Percentiles rank a stretch among this genome's conserved stretches.
Conservation (phyloP, 2,888 invertebrate species). For the Ypsolopha scabrella region DNA sequence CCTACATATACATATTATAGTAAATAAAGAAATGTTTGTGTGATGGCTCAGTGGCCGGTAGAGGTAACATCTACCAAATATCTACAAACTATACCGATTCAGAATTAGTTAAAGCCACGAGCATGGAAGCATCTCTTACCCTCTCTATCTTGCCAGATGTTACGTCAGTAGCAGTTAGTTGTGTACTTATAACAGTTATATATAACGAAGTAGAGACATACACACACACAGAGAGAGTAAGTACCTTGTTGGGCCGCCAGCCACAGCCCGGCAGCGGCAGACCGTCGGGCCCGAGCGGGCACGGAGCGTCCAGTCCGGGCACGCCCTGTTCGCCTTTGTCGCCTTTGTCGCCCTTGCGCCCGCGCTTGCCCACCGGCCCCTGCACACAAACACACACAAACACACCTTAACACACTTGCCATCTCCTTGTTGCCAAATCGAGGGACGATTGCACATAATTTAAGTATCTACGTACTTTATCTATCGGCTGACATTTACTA, state of each 20-base stretch:
- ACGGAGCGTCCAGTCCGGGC: conserved; percentile 98
- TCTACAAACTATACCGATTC: no score
- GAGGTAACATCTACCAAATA: no score
- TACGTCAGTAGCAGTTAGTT: not conserved
- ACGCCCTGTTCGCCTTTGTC: conserved; percentile 97
- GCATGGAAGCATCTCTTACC: not conserved
- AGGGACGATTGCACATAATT: no score
- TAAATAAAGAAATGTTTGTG: no score
- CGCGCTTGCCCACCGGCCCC: conserved; percentile 91
- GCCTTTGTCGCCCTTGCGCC: conserved; percentile 92
- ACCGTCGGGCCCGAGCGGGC: conserved; percentile 96
- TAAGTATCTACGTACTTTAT: no score
- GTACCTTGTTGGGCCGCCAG: conserved; percentile 90
- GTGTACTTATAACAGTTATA: no score
- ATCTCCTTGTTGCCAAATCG: no score
- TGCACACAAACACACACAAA: conserved; percentile 41
- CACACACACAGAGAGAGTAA: no score
- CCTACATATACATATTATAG: no score
- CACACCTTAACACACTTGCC: no score
- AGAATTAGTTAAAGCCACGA: not conserved
- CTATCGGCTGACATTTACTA: no score
- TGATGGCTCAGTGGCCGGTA: no score
- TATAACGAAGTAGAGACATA: not conserved
- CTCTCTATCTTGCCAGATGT: not conserved
- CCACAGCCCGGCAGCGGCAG: conserved; percentile 96